Evolutionary conservation across 1,140 invertebrate species (phyloP).

Genomic region (Nebria ingens): DNA sequence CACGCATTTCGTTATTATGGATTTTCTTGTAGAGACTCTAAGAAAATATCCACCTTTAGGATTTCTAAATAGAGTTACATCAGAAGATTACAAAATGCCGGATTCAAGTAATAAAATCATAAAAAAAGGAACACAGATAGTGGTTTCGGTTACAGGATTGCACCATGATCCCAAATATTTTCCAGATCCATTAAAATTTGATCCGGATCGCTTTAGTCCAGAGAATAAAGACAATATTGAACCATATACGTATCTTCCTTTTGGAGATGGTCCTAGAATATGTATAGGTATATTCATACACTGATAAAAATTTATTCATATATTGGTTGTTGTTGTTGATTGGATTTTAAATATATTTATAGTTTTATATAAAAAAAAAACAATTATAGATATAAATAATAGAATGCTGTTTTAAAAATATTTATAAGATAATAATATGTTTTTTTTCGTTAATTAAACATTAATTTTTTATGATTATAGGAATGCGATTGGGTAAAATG

Average conservation of each 20-base stretch:
- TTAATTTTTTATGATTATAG: slow-evolving; percentile 2
- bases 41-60: slow-evolving; percentile 42
- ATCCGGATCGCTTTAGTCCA: slow-evolving; percentile 15
- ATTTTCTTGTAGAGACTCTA: slow-evolving; percentile 37
- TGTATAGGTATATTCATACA: slow-evolving; percentile 17
- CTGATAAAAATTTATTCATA: no score
- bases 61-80: slow-evolving; percentile 34
- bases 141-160: slow-evolving; percentile 5
- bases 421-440: background rate
- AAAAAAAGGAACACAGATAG: slow-evolving; percentile 28
- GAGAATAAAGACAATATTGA: slow-evolving; percentile 14
- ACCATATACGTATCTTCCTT: slow-evolving; percentile 12
- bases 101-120: slow-evolving; percentile 31
- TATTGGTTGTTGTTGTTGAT: no score
- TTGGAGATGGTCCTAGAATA: slow-evolving; percentile 15
- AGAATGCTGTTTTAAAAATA: no score
- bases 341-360: no score
- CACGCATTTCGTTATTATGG: background rate
- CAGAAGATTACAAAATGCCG: slow-evolving; percentile 31
- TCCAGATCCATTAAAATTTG: slow-evolving; percentile 16
- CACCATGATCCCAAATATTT: slow-evolving; percentile 15
- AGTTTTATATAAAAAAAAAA: no score
- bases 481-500: slow-evolving; percentile 19
- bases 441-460: no score
- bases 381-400: no score